phyloP scores from a whole-genome alignment of 2,797 vertebrate genomes.

The Euthynnus affinis region DNA sequence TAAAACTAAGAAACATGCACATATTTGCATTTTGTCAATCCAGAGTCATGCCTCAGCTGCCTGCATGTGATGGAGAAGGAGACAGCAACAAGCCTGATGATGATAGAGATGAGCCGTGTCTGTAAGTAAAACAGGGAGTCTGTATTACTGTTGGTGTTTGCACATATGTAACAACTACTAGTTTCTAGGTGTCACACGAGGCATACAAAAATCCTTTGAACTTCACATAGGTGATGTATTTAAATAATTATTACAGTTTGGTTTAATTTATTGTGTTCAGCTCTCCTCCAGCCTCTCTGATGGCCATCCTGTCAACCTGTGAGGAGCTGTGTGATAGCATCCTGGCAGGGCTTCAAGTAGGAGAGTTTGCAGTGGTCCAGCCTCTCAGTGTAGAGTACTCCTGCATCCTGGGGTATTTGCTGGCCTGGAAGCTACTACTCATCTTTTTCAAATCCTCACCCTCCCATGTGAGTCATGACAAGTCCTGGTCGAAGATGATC shows the following conservation, averaged over 20 bases:
- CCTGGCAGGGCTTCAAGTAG: slow-evolving; percentile 91
- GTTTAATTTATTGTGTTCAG: slow-evolving; percentile 74
- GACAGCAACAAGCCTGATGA: slow-evolving; percentile 89
- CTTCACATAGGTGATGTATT: neutral
- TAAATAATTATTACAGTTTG: neutral
- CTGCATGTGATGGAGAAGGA: slow-evolving; percentile 92
- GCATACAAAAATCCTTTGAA: neutral
- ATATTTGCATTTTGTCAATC: slow-evolving; percentile 3
- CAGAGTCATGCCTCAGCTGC: slow-evolving; percentile 95
- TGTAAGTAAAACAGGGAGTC: slow-evolving; percentile 88
- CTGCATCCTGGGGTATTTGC: slow-evolving; percentile 94
- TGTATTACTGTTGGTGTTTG: neutral
- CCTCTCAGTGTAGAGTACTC: slow-evolving; percentile 94
- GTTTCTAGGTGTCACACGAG: neutral
- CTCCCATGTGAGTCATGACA: slow-evolving; percentile 89
- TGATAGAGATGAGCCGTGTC: slow-evolving; percentile 91
- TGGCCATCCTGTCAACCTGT: slow-evolving; percentile 89
- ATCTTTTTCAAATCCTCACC: slow-evolving; percentile 96
- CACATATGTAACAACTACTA: neutral
- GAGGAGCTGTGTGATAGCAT: slow-evolving; percentile 93
- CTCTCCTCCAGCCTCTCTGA: slow-evolving; percentile 93
- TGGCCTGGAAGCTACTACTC: slow-evolving; percentile 97
- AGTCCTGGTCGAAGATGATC: neutral
- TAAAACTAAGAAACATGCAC: neutral
- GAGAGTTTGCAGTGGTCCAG: slow-evolving; percentile 92